Evolutionary conservation across 2,888 invertebrate genomes (phyloP), one percentile per base, ranked within the genome.

Genomic region (Brachyopa scutellaris): DNA sequence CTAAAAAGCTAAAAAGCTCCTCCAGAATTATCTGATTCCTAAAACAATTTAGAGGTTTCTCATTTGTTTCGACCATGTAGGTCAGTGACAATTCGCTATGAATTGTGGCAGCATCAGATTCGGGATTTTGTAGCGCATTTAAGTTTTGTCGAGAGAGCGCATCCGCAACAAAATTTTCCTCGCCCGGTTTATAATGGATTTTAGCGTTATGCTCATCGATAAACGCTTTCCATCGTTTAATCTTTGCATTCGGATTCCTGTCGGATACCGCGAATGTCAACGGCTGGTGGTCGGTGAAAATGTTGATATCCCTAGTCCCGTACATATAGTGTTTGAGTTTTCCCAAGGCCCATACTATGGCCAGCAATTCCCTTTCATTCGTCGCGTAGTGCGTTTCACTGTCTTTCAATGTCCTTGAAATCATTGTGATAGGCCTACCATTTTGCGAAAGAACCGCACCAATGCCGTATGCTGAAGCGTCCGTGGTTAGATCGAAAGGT

Each of bases 171-270:
- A 85, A 82, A 80, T 90, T 89, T 9, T 76, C 77, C 33, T 85
- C 87, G 1, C 91, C 91, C 0, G 88, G 89, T 2, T 87, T 85
- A 76, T 91, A 90, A 15, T 86, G 77, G 1, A 91, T 33, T 45
- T 70, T 7, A 7, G 38, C 36, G 15, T 55, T 57, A 33, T 69
- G 57, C 33, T 74, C 74, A 11, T 78, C 79, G 5, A 84, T 55
- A 29, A 82, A 51, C 15, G 67, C 49, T 31, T 64, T 67, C 67
- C 78, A 78, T 11, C 80, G 36, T 55, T 80, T 84, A 17, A 84
- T 57, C 36, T 82, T 74, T 1, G 51, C 51, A 21, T 55, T 84
- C 23, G 40, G 80, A 47, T 26, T 85, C 74, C 77, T 76, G 15
- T 85, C 79, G 4, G 83, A 77, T n/a, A 85, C 64, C 3, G 80